Conservation (phyloP, 35 echinoderm and acorn worm genomes). For the Lytechinus pictus region DNA sequence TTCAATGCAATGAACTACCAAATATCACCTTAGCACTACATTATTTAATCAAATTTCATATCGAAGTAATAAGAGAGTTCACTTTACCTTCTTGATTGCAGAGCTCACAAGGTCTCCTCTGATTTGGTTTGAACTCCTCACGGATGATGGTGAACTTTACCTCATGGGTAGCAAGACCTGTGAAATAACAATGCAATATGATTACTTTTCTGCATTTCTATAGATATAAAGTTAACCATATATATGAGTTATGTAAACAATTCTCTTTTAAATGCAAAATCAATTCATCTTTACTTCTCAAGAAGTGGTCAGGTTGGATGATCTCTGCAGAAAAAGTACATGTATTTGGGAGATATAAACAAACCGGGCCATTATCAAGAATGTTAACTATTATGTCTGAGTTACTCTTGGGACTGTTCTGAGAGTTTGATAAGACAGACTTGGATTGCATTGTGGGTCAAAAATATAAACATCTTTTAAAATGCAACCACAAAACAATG, state of each 20-base stretch:
- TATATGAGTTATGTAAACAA: too few species aligned
- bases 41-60: background rate
- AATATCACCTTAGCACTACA: too few species aligned
- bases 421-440: too few species aligned
- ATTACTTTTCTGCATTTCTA: background rate
- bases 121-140: constrained; percentile 97
- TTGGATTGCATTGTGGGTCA: too few species aligned
- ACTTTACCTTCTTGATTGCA: constrained; percentile 90
- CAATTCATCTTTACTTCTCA: too few species aligned
- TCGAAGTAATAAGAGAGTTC: background rate
- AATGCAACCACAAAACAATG: too few species aligned
- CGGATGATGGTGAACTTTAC: constrained; percentile 96
- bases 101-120: constrained; percentile 86
- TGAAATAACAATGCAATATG: background rate
- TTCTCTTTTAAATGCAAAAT: too few species aligned
- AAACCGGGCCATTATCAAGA: background rate
- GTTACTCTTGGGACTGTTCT: too few species aligned
- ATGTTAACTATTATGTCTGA: too few species aligned
- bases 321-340: background rate
- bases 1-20: too few species aligned
- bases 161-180: constrained; percentile 95
- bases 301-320: too few species aligned
- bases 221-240: background rate
- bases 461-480: too few species aligned
- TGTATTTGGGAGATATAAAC: background rate